Base-by-base conservation (phyloP, 92 coral and sea anemone genomes). In the Ricordea florida region DNA sequence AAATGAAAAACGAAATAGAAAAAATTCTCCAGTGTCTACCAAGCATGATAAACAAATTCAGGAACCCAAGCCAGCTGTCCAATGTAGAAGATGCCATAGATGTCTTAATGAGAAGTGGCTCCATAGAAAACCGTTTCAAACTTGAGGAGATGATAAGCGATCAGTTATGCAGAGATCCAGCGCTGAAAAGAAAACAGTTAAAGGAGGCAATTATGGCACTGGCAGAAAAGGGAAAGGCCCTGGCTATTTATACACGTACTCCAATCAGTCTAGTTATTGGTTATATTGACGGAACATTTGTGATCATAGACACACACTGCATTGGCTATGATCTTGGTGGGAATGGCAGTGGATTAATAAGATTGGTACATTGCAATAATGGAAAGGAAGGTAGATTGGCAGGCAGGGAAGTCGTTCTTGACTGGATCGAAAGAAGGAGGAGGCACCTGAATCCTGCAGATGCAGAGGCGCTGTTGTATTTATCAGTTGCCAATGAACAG, bases 301-400 rank as follows among this genome's bases (percentile, higher is more conserved):
- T 69, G 9, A 26, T 41, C 50, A 51, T 40, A 35, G 85, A 78
- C 26, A 69, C 85, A 27, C 69, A 78, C 36, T 69, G 79, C 23
- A 78, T 69, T 26, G 28, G 13, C 16, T 0, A 14, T 5, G 23
- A 30, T 8, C 41, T 35, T 5, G 41, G 41, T 5, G 41, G 41
- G 6, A 35, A 35, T 35, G 41, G 41, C 11, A 35, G 11, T 5
- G 41, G 41, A 35, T 35, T 74, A 30, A 36, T 74, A 29, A 74
- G 60, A 34, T 26, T 74, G 3, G 60, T 74, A 3, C 34, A 33
- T 46, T 74, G 62, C 23, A 28, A 59, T 24, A 34, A 30, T 11
- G 11, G 6, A 5, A 5, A 5, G 11, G 48, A 26, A 11, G 8
- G 32, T 16, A 49, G 42, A 18, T 21, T 5, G 18, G 72, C 16